Conservation (phyloP, 2,113 vertebrate genomes). For the Thinocorus orbignyianus region DNA sequence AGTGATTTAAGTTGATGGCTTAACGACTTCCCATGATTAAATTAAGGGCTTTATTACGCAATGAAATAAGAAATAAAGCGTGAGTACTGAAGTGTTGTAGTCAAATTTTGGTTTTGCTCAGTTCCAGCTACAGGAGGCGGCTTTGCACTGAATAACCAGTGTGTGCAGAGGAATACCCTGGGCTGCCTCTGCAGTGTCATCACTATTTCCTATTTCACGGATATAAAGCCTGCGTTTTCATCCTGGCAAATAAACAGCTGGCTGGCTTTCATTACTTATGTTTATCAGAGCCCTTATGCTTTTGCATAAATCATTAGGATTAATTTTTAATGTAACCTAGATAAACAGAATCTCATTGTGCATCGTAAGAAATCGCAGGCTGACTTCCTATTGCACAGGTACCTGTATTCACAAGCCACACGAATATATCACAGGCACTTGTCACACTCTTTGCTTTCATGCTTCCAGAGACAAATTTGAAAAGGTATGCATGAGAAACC, state of each 20-base stretch:
- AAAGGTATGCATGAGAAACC: constrained; percentile 62
- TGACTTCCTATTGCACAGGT: neutral
- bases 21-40: neutral
- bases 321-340: constrained; percentile 30
- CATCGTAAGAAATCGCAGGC: neutral
- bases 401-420: neutral
- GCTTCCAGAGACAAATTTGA: constrained; percentile 8
- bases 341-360: neutral
- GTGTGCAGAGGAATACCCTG: neutral
- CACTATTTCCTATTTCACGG: neutral
- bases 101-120: neutral
- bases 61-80: neutral
- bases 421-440: neutral
- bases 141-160: neutral
- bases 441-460: neutral
- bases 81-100: neutral
- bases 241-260: neutral
- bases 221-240: neutral
- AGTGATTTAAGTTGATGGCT: neutral
- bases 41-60: neutral
- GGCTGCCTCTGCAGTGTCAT: neutral
- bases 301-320: constrained; percentile 40
- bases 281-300: constrained; percentile 1
- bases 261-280: neutral
- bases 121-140: neutral